Conservation (phyloP, 2,888 invertebrate species). For the Rhagonycha fulva region DNA sequence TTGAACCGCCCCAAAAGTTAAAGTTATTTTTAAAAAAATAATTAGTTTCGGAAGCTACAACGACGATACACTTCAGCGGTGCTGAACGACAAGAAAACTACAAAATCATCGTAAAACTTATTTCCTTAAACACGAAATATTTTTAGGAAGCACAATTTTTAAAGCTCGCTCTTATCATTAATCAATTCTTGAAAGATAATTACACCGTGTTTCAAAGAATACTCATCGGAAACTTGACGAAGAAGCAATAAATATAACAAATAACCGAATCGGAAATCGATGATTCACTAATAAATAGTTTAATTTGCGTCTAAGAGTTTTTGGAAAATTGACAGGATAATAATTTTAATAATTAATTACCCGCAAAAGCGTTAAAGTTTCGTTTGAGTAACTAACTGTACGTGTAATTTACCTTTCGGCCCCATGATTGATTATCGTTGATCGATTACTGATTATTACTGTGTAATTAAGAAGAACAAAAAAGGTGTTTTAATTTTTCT, state of each 20-base stretch:
- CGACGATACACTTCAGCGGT: constrained; percentile 20
- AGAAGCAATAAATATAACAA: not conserved
- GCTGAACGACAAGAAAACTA: constrained; percentile 18
- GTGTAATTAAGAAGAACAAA: not conserved
- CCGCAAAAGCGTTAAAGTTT: not conserved
- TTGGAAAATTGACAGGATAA: not conserved
- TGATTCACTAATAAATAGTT: not conserved
- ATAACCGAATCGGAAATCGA: not conserved
- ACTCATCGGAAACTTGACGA: not conserved
- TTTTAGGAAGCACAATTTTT: not conserved
- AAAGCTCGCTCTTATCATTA: not conserved
- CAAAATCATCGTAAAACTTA: not conserved
- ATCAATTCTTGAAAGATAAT: not conserved
- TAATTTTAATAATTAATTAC: not conserved
- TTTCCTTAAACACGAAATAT: not conserved
- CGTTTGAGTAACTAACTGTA: not conserved
- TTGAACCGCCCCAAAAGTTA: constrained; percentile 12
- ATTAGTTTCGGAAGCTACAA: constrained; percentile 35
- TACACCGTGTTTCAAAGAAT: not conserved
- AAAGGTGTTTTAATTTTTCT: not conserved
- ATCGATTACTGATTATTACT: not conserved
- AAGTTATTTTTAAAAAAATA: constrained; percentile 34
- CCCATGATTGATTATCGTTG: not conserved
- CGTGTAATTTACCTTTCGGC: not conserved
- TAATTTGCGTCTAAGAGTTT: not conserved